Base-by-base conservation (phyloP, 2,888 invertebrate genomes). In the Dicroscelio sp. region DNA sequence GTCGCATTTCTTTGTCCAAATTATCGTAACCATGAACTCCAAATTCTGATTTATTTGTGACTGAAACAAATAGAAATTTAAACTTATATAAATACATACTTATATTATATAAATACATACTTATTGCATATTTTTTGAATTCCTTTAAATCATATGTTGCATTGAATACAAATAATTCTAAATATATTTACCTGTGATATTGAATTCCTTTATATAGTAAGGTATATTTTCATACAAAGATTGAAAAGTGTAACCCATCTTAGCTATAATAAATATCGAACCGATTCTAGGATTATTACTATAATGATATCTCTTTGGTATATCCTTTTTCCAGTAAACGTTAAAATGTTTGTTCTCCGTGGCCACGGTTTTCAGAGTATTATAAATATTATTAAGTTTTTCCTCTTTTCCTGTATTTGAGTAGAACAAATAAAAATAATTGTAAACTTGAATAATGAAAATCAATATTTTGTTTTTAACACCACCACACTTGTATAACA, bases 11-110 rank as follows among this genome's bases (percentile, higher is more conserved):
- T 63, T 95, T 90, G 1, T 97, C 96, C 67, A 96, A 96, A 94
- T 98, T 98, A 94, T 98, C 98, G 94, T 98, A 98, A 0, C 98
- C 98, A 95, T 98, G 98, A 25, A 97, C 96, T 3, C 98, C 98
- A 94, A 97, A 97, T 90, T 97, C 96, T 0, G 97, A 96, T 31
- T 96, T 95, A 76, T 97, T 96, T 38, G 97, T 97, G 25, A 97
- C 97, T 97, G 27, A 79, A 88, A 83, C 30, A 35, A 12, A 31
- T 20, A 73, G 4, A 30, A 73, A 1, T 30, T n/a, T n/a, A n/a
- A n/a, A n/a, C n/a, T n/a, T 65, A 55, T 55, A 20, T 55, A 55
- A 17, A 17, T 93, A 94, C 97, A 88, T 96, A 96, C 30, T 94
- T 43, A 43, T 43, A 43, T 12, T 43, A 43, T 43, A 43, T 12